Base-by-base conservation (phyloP, 2,888 invertebrate species). In the Muschampia plurimacula region DNA sequence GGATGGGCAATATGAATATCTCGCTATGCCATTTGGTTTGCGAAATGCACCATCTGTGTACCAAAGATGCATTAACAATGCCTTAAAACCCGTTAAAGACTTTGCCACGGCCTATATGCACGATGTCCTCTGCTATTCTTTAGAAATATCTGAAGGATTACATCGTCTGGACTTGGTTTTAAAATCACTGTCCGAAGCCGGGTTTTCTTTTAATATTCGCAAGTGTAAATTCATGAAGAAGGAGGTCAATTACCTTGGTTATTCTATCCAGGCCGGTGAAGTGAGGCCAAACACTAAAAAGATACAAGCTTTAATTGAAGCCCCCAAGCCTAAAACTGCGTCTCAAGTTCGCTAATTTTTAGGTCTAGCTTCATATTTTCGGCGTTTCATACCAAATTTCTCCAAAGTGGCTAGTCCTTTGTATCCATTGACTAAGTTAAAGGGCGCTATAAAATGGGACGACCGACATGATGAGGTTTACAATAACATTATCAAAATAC, bases 11-110 rank as follows among this genome's bases (percentile, higher is more conserved):
- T 74, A 49, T 6, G 76, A 75, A 22, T 75, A 57, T 49, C 49
- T 76, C 12, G 55, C 65, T 1, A 70, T 76, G 67, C 76, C 74
- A 0, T 76, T 73, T 59, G 76, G 75, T 0, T 46, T 77, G 0
- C 52, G 66, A 8, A 77, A 77, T 52, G 77, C 77, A 1, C 32
- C 32, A 32, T 32, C 32, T 32, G 32, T 32, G 32, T 32, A 32
- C 32, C 32, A 32, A 32, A 32, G 77, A 3, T 69, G 73, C 0
- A 73, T 76, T 0, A 76, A 69, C 6, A 72, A 63, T 0, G 76
- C 77, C 0, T n/a, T 78, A 13, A 66, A 60, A 0, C 22, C 41
- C 7, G 12, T 67, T 7, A 22, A 7, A 1, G 7, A 67, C 10
- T 15, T 32, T 9, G 66, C 22, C 7, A 6, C 55, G 6, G 39